phyloP scores from a whole-genome alignment of 2,888 invertebrate species.

The Cepaea hortensis region DNA sequence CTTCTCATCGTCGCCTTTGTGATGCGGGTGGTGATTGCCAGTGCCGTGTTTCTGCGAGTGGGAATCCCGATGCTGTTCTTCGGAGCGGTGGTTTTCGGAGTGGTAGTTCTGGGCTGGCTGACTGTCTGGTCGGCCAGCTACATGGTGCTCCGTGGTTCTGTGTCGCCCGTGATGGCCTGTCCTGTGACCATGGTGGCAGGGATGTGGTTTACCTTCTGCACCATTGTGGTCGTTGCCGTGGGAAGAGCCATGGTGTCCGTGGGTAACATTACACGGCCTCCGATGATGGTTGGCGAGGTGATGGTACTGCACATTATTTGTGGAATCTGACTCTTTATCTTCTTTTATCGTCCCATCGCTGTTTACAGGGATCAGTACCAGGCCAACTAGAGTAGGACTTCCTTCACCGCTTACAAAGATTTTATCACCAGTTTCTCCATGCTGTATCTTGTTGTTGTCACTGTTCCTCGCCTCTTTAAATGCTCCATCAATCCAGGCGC shows the following conservation, averaged over 20 bases:
- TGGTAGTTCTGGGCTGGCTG: neutral
- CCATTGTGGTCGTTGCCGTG: neutral
- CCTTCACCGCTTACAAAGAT: too few relatives aligned
- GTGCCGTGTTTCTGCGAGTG: neutral
- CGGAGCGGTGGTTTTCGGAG: neutral
- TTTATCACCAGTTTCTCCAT: neutral
- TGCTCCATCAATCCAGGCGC: neutral
- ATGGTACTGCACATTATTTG: too few relatives aligned
- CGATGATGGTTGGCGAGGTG: neutral
- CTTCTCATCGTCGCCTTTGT: neutral
- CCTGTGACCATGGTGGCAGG: neutral
- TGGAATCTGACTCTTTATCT: neutral
- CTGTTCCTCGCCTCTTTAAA: neutral
- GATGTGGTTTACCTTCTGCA: neutral
- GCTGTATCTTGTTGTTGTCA: neutral
- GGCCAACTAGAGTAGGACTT: neutral
- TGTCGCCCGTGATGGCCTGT: neutral
- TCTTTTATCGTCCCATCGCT: neutral
- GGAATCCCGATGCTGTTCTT: neutral
- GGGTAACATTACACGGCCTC: neutral
- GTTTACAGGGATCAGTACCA: neutral
- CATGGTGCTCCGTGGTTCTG: neutral
- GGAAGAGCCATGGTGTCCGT: neutral
- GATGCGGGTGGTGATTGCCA: neutral
- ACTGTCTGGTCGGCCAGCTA: neutral